Evolutionary conservation across 1,140 invertebrate species (phyloP).

Genomic region (Ooceraea biroi): DNA sequence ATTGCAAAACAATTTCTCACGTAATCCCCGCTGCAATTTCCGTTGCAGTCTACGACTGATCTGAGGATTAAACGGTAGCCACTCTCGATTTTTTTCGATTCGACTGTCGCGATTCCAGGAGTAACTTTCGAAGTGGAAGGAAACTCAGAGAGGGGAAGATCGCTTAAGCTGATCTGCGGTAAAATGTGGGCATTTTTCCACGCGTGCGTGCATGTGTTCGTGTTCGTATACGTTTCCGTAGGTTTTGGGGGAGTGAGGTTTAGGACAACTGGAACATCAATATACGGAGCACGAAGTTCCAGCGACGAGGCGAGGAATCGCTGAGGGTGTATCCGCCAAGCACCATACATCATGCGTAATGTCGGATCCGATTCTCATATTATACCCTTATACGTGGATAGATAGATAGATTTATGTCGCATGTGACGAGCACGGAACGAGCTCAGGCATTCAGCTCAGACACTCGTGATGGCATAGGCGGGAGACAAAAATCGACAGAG

Average conservation of each 20-base stretch:
- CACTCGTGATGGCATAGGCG: constrained; percentile 25
- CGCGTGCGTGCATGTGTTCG: constrained; percentile 14
- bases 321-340: constrained; percentile 80
- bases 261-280: constrained; percentile 81
- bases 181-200: constrained; percentile 36
- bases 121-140: constrained; percentile 40
- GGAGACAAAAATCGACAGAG: constrained; percentile 52
- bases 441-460: constrained; percentile 58
- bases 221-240: constrained; percentile 58
- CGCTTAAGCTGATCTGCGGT: constrained; percentile 44
- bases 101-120: constrained; percentile 7
- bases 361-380: constrained; percentile 85
- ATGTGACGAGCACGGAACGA: constrained; percentile 57
- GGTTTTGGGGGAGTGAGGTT: constrained; percentile 43
- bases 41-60: constrained; percentile 31
- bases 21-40: background rate
- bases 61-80: constrained; percentile 23
- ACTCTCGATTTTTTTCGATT: constrained; percentile 63
- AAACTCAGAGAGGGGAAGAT: constrained; percentile 12
- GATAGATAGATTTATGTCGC: constrained; percentile 73
- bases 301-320: constrained; percentile 63
- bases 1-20: constrained; percentile 47
- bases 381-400: constrained; percentile 77
- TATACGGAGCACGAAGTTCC: constrained; percentile 85
- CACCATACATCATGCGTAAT: constrained; percentile 85